Conservation (phyloP, 2,888 invertebrate genomes). For the Syrista parreyssii region DNA sequence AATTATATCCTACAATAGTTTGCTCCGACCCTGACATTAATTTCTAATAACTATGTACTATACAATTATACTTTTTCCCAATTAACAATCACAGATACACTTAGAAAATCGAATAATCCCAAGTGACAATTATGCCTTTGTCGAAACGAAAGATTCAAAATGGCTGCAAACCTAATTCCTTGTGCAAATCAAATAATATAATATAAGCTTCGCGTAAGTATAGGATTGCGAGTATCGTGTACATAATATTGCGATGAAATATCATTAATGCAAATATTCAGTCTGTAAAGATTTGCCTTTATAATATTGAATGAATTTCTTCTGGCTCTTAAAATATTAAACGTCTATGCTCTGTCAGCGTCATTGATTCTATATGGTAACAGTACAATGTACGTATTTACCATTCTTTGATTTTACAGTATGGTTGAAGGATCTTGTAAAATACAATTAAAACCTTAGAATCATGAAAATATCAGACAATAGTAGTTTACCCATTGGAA, state of each 20-base stretch:
- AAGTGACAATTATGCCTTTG: neutral
- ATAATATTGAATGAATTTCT: neutral
- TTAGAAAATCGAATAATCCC: neutral
- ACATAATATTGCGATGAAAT: neutral
- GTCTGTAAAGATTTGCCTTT: constrained; percentile 12
- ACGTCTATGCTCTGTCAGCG: neutral
- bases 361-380: neutral
- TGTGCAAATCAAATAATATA: neutral
- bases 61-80: neutral
- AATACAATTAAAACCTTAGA: neutral
- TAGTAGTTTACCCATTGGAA: neutral
- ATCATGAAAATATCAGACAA: neutral
- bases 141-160: neutral
- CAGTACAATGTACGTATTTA: neutral
- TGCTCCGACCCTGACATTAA: neutral
- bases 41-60: neutral
- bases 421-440: neutral
- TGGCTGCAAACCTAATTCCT: neutral
- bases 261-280: constrained; percentile 6
- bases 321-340: neutral
- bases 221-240: neutral
- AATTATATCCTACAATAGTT: neutral
- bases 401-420: neutral
- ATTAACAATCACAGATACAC: neutral
- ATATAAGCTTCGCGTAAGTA: no score